A percentile compares a stretch with the other conserved stretches of the same genome.
Conservation (phyloP, 1,140 invertebrate genomes). For the Pentalonia nigronervosa region DNA sequence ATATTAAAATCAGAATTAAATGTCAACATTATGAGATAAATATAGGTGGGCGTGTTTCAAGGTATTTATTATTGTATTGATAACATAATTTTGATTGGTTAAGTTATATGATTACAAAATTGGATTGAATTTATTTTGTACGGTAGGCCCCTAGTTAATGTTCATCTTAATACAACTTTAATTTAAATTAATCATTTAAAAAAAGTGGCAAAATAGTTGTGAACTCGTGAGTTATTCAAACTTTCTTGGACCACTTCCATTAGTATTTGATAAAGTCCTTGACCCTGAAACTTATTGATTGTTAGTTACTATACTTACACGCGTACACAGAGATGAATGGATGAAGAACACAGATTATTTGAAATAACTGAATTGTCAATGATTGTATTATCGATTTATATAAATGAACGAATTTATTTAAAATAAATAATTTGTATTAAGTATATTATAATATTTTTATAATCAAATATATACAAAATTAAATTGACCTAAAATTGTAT, state of each 20-base stretch:
- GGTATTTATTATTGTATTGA: background rate
- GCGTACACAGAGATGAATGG: background rate
- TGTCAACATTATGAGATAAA: background rate
- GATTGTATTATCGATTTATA: background rate
- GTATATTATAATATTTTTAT: background rate
- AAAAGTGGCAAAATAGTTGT: background rate
- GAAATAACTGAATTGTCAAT: background rate
- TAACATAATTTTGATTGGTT: background rate
- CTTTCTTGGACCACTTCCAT: constrained; percentile 8
- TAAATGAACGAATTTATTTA: background rate
- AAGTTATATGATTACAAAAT: background rate
- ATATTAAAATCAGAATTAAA: background rate
- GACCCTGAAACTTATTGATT: constrained; percentile 39
- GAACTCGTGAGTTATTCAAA: background rate
- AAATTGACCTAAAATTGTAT: background rate
- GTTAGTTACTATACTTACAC: background rate
- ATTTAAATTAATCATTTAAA: background rate
- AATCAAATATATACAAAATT: background rate
- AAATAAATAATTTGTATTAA: background rate
- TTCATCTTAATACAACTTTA: background rate
- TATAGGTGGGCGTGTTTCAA: background rate
- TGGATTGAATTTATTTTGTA: background rate
- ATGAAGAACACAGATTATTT: background rate
- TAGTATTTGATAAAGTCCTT: background rate
- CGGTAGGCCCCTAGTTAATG: background rate